Conservation (phyloP, 30 jellyfish, hydroid and myxozoan genomes). For the Clytia hemisphaerica region DNA sequence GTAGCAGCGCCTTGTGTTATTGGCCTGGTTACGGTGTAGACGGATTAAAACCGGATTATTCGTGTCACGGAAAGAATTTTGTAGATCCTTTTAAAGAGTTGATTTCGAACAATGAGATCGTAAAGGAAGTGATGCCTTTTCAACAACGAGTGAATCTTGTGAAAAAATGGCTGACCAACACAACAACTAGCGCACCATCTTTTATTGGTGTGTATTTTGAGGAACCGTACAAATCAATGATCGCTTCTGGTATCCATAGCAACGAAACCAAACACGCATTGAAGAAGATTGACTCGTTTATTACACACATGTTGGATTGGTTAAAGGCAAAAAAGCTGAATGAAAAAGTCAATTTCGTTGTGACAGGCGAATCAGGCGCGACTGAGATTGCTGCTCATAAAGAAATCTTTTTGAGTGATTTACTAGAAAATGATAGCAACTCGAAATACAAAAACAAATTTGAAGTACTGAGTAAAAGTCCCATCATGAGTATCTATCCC, state of each 20-base stretch:
- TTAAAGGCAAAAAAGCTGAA: slow-evolving; percentile 12
- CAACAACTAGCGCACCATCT: slow-evolving; percentile 52
- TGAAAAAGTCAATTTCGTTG: slow-evolving; percentile 52
- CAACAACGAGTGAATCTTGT: slow-evolving; percentile 48
- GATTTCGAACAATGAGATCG: slow-evolving; percentile 25
- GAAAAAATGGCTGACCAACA: slow-evolving; percentile 47
- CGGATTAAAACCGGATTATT: not conserved
- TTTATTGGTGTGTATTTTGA: slow-evolving; percentile 89
- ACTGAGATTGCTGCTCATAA: slow-evolving; percentile 43
- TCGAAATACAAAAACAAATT: no score
- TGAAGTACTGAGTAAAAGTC: slow-evolving; percentile 81
- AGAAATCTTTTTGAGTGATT: slow-evolving; percentile 79
- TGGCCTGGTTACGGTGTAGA: slow-evolving; percentile 92
- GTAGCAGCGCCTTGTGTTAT: slow-evolving; percentile 75
- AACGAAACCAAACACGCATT: slow-evolving; percentile 39
- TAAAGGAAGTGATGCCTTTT: slow-evolving; percentile 47
- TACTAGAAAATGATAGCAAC: slow-evolving; percentile 12
- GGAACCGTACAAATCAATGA: slow-evolving; percentile 73
- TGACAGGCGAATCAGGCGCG: slow-evolving; percentile 89
- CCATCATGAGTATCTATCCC: slow-evolving; percentile 58
- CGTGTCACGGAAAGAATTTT: slow-evolving; percentile 45
- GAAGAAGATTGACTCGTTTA: slow-evolving; percentile 29
- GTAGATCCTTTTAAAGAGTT: slow-evolving; percentile 78
- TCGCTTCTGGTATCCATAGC: slow-evolving; percentile 46
- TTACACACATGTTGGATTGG: slow-evolving; percentile 21